These are phyloP conservation scores for Agriopis leucophaearia DNA, from an alignment of 2,888 invertebrate genomes.

Conservation along the genomic window DNA sequence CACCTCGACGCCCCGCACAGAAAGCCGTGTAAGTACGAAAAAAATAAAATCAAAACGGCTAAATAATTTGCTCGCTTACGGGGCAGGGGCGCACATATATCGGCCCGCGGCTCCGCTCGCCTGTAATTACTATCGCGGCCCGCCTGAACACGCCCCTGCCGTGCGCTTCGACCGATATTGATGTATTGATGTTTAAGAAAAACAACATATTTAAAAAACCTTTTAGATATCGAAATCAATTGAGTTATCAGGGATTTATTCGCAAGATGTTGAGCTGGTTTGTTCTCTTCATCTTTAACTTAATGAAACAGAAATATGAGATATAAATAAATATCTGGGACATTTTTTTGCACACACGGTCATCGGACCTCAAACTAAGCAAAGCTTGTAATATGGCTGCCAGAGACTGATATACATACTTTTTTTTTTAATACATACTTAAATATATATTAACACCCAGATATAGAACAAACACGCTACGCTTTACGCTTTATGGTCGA, in stretches of 20 bases:
- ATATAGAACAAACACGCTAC: no score
- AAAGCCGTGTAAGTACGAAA: conserved; percentile 72
- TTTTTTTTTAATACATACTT: no score
- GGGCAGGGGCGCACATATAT: conserved; percentile 67
- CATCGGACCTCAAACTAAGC: no score
- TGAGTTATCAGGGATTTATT: conserved; percentile 46
- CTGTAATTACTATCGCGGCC: conserved; percentile 77
- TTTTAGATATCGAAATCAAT: conserved; percentile 53
- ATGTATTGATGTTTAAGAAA: conserved; percentile 76
- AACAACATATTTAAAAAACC: conserved; percentile 58
- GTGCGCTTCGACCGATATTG: conserved; percentile 62
- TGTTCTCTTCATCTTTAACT: background rate
- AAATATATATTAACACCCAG: no score
- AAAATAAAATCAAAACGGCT: conserved; percentile 78
- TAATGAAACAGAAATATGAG: no score
- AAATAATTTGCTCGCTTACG: conserved; percentile 77
- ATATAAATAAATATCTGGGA: no score
- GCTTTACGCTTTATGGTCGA: no score
- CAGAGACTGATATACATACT: no score
- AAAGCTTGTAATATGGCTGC: no score
- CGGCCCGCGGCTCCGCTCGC: conserved; percentile 70
- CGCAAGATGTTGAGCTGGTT: background rate
- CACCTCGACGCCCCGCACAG: conserved; percentile 51
- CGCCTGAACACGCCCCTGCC: conserved; percentile 69
- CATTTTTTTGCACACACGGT: no score